Evolutionary conservation across 2,797 vertebrate species (phyloP).

Genomic region (Nannoperca australis): DNA sequence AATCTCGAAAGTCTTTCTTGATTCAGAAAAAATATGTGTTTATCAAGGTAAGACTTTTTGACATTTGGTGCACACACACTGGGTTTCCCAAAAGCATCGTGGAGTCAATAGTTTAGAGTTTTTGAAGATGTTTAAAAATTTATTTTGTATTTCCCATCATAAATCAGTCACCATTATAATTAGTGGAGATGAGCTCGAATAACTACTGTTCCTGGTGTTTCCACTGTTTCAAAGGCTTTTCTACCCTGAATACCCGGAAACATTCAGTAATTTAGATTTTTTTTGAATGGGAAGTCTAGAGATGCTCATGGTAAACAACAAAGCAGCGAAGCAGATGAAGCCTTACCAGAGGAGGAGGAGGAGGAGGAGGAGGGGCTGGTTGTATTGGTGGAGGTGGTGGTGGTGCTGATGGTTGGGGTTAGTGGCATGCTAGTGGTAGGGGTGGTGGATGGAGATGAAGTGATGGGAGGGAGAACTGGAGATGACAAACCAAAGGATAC

Average conservation of each 20-base stretch:
- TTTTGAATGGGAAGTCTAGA: neutral
- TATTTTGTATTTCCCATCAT: too few relatives aligned
- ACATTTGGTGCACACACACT: neutral
- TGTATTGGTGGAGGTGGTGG: neutral
- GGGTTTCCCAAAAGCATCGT: constrained; percentile 5
- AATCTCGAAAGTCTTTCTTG: constrained; percentile 26
- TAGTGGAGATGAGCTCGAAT: too few relatives aligned
- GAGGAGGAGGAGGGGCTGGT: constrained; percentile 48
- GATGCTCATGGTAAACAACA: constrained; percentile 7
- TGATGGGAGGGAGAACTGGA: constrained; percentile 54
- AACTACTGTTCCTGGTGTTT: neutral
- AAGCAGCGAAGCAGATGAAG: constrained; percentile 45
- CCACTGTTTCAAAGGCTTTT: neutral
- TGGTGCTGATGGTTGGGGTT: constrained; percentile 61
- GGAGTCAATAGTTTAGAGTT: too few relatives aligned
- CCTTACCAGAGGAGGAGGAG: constrained; percentile 71
- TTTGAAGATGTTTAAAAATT: neutral
- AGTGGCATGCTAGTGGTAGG: constrained; percentile 74
- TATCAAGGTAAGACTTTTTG: neutral
- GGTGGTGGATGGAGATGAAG: constrained; percentile 57
- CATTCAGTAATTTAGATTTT: neutral
- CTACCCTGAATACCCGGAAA: neutral
- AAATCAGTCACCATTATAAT: neutral
- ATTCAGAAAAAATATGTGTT: neutral
- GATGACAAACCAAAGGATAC: constrained; percentile 51